These are phyloP conservation scores for Drosophila prosaltans DNA, from an alignment of 1,140 invertebrate genomes.

Conservation along the genomic window DNA sequence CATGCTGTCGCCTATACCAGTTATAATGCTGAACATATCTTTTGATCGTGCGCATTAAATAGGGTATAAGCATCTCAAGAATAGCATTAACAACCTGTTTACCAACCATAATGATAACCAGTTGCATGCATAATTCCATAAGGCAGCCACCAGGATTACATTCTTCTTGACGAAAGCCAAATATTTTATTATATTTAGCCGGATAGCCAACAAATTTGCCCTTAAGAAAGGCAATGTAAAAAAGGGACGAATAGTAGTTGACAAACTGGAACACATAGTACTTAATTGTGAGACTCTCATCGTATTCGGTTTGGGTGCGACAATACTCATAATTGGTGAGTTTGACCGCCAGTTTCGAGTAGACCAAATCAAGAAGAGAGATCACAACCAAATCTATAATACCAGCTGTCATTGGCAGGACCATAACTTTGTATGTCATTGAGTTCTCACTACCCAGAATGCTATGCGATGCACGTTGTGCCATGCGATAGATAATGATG, in stretches of 20 bases:
- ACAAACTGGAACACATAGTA: constrained; percentile 95
- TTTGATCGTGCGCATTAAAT: constrained; percentile 83
- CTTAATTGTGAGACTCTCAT: constrained; percentile 92
- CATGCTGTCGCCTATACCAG: constrained; percentile 51
- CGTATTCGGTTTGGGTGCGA: constrained; percentile 92
- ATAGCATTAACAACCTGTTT: constrained; percentile 92
- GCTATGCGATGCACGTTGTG: constrained; percentile 87
- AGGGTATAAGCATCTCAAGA: constrained; percentile 89
- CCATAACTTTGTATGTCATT: constrained; percentile 86
- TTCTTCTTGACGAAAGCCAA: constrained; percentile 85
- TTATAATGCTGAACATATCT: constrained; percentile 60
- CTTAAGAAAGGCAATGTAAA: constrained; percentile 94
- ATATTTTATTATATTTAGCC: constrained; percentile 89
- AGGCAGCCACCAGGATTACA: constrained; percentile 92
- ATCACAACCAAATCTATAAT: constrained; percentile 88
- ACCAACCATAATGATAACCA: constrained; percentile 94
- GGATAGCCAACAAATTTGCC: constrained; percentile 92
- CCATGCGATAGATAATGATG: constrained; percentile 90
- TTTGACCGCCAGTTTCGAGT: constrained; percentile 84
- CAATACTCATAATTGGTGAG: constrained; percentile 92
- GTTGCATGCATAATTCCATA: constrained; percentile 91
- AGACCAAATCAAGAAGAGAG: constrained; percentile 84
- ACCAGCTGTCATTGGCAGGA: constrained; percentile 87
- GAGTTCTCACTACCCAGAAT: constrained; percentile 84
- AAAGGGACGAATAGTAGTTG: constrained; percentile 93